Percentiles rank a stretch among this genome's conserved stretches.
These are phyloP conservation scores for Leptarthrus brevirostris DNA, from an alignment of 2,888 invertebrate genomes.

Conservation along the genomic window DNA sequence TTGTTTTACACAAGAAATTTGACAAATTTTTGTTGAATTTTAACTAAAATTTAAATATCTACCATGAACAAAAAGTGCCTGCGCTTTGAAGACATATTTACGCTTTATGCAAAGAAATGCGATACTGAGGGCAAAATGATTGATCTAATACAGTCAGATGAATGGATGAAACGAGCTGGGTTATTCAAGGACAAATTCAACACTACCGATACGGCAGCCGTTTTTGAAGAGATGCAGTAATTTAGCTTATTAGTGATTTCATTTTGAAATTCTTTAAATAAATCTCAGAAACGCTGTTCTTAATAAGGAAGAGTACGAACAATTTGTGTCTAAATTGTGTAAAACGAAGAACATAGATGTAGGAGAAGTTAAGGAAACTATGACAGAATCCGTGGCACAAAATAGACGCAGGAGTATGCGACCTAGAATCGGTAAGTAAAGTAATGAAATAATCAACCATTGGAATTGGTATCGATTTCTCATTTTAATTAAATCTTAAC, in stretches of 20 bases:
- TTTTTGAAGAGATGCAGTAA: neutral
- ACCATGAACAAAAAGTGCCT: neutral
- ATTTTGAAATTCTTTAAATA: no score
- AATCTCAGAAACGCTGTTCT: neutral
- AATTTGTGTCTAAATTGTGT: neutral
- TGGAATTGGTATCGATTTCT: no score
- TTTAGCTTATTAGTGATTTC: no score
- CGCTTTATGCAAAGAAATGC: neutral
- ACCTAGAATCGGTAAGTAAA: conserved; percentile 5
- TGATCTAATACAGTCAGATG: neutral
- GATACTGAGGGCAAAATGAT: neutral
- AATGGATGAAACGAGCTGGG: conserved; percentile 11
- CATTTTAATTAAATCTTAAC: no score
- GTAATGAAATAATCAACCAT: no score
- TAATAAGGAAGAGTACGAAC: neutral
- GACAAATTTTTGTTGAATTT: no score
- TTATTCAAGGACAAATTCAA: neutral
- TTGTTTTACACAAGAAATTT: no score
- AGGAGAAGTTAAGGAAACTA: neutral
- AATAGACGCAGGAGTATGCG: neutral
- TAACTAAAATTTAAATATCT: no score
- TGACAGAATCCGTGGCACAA: neutral
- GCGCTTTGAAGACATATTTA: conserved; percentile 6
- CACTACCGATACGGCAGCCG: neutral
- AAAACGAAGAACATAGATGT: neutral